Conservation (phyloP, 2,888 invertebrate species). For the Mesoligia furuncula region DNA sequence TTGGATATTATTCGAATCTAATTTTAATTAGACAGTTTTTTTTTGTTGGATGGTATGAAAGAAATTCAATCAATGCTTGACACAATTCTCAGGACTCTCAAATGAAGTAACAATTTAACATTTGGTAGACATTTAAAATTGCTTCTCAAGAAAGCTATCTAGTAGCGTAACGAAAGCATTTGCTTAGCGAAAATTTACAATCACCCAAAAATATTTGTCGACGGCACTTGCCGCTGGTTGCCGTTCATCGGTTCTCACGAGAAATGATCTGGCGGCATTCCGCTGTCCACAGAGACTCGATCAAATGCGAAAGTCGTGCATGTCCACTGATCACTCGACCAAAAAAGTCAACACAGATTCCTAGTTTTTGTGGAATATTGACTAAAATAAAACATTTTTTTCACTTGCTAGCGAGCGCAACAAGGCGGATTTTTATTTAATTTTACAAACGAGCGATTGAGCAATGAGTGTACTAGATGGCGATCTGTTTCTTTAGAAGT, state of each 20-base stretch:
- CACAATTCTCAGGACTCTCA: slow-evolving; percentile 84
- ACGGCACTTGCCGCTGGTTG: slow-evolving; percentile 81
- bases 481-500: slow-evolving; percentile 8
- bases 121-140: slow-evolving; percentile 78
- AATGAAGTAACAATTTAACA: slow-evolving; percentile 76
- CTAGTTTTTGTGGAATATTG: slow-evolving; percentile 79
- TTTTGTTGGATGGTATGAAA: slow-evolving; percentile 30
- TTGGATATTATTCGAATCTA: slow-evolving; percentile 13
- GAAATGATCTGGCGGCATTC: slow-evolving; percentile 86
- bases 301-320: slow-evolving; percentile 89
- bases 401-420: slow-evolving; percentile 41
- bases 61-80: slow-evolving; percentile 67
- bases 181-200: slow-evolving; percentile 87
- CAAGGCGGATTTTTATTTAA: slow-evolving; percentile 50
- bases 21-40: slow-evolving; percentile 22
- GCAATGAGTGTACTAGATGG: slow-evolving; percentile 32
- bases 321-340: slow-evolving; percentile 83
- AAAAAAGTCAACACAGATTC: slow-evolving; percentile 84
- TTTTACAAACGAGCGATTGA: slow-evolving; percentile 41
- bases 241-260: slow-evolving; percentile 86
- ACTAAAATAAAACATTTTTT: slow-evolving; percentile 69
- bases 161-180: slow-evolving; percentile 86
- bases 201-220: slow-evolving; percentile 83
- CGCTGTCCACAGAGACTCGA: slow-evolving; percentile 84
- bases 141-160: slow-evolving; percentile 84